Percentiles rank a stretch among this genome's conserved stretches.
Conservation (phyloP, 2,113 vertebrate species). For the Cettia cetti region DNA sequence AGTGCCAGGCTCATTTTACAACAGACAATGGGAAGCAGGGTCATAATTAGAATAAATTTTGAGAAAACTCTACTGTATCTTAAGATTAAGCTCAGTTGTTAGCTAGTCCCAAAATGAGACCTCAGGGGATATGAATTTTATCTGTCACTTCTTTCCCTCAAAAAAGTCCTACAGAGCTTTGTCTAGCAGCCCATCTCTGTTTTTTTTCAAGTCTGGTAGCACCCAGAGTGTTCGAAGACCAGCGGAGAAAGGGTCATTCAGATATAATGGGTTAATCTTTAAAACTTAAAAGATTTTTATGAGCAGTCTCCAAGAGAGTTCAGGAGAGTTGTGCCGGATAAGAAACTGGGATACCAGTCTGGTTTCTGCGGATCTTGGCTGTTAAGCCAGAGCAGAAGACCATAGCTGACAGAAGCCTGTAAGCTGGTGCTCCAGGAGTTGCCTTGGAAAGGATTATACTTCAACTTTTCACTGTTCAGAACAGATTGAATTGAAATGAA, state of each 20-base stretch:
- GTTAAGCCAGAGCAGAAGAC: not conserved
- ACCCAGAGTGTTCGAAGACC: not conserved
- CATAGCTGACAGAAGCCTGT: not conserved
- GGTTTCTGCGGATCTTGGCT: not conserved
- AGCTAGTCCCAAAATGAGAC: not conserved
- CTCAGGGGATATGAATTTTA: not conserved
- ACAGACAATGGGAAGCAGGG: not conserved
- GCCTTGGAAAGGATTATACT: not conserved
- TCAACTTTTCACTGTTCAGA: not conserved
- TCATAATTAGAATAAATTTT: not conserved
- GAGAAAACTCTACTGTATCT: not conserved
- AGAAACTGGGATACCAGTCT: not conserved
- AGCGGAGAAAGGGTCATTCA: not conserved
- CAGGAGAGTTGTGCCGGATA: not conserved
- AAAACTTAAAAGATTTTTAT: not conserved
- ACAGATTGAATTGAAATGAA: slow-evolving; percentile 2
- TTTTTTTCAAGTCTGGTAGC: not conserved
- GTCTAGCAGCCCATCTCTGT: not conserved
- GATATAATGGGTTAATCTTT: not conserved
- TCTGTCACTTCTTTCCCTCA: not conserved
- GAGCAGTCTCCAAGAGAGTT: not conserved
- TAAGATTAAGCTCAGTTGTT: not conserved
- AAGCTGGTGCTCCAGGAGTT: not conserved
- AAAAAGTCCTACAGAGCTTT: not conserved
- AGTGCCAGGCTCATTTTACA: not conserved